Conservation (phyloP, 2,797 vertebrate genomes). For the Ataeniobius toweri region DNA sequence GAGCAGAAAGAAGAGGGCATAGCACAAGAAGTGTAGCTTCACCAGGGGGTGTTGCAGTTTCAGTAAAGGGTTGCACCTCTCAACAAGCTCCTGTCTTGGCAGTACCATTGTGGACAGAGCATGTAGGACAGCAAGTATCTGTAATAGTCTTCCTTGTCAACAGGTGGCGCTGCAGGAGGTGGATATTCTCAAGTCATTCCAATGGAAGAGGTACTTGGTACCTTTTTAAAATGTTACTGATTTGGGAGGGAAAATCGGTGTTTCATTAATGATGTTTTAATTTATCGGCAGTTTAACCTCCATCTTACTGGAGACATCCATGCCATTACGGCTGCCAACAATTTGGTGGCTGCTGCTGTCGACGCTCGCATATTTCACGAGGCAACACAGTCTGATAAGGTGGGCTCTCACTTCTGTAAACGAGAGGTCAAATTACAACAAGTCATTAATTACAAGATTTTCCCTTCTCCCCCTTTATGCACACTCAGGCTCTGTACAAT, state of each 20-base stretch:
- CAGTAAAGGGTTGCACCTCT: too few species aligned
- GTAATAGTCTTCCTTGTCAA: constrained; percentile 38
- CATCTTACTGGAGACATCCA: constrained; percentile 99
- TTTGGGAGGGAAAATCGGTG: fast-evolving
- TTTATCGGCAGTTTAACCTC: constrained; percentile 90
- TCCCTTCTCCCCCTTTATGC: neutral
- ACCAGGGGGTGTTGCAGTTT: too few species aligned
- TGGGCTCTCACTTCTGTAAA: constrained; percentile 39
- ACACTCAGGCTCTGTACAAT: constrained; percentile 89
- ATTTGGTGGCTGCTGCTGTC: constrained; percentile 93
- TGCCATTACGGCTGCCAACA: constrained; percentile 97
- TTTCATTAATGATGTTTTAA: neutral
- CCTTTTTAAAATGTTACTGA: neutral
- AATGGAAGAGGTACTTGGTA: constrained; percentile 93
- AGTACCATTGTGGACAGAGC: too few species aligned
- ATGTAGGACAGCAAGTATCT: neutral
- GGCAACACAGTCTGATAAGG: constrained; percentile 93
- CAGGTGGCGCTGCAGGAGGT: constrained; percentile 97
- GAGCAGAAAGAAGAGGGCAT: too few species aligned
- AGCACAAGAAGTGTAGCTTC: neutral
- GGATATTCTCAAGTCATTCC: constrained; percentile 98
- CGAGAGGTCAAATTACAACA: neutral
- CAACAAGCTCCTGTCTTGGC: too few species aligned
- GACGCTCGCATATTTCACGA: constrained; percentile 97
- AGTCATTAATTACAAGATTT: neutral